These are phyloP conservation scores for Gadus chalcogrammus DNA, from an alignment of 2,113 vertebrate species.

Conservation along the genomic window DNA sequence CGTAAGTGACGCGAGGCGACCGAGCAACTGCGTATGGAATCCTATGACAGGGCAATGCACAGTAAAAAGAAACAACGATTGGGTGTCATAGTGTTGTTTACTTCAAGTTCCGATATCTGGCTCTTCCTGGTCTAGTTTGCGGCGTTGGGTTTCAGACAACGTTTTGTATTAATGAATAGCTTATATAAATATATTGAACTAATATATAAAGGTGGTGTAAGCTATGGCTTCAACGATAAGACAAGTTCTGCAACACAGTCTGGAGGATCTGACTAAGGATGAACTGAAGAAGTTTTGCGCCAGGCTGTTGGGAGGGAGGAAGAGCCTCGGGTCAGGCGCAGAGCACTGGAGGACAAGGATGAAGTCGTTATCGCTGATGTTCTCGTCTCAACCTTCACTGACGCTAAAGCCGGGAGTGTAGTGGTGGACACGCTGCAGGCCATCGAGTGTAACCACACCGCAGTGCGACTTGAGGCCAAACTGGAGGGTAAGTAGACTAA, in stretches of 20 bases:
- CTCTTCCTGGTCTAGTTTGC: too few relatives aligned
- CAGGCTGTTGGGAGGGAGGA: constrained; percentile 12
- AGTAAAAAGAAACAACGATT: too few relatives aligned
- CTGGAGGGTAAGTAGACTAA: too few relatives aligned
- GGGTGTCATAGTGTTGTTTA: too few relatives aligned
- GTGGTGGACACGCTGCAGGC: neutral
- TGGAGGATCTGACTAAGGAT: accelerated
- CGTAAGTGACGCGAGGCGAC: too few relatives aligned
- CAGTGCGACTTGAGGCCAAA: neutral
- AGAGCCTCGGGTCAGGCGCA: constrained; percentile 3
- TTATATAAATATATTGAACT: neutral
- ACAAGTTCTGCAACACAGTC: accelerated
- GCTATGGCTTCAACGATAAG: neutral
- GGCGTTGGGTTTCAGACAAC: too few relatives aligned
- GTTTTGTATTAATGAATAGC: neutral
- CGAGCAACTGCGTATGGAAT: too few relatives aligned
- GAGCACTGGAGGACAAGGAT: accelerated
- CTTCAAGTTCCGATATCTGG: too few relatives aligned
- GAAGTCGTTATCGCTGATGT: neutral
- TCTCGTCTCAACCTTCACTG: constrained; percentile 31
- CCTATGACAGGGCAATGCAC: too few relatives aligned
- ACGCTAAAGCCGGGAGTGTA: accelerated
- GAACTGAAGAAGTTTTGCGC: neutral
- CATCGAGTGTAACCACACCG: accelerated
- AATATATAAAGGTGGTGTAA: neutral